Conservation (phyloP, 2,888 invertebrate genomes). For the Drosophila acutilabella region DNA sequence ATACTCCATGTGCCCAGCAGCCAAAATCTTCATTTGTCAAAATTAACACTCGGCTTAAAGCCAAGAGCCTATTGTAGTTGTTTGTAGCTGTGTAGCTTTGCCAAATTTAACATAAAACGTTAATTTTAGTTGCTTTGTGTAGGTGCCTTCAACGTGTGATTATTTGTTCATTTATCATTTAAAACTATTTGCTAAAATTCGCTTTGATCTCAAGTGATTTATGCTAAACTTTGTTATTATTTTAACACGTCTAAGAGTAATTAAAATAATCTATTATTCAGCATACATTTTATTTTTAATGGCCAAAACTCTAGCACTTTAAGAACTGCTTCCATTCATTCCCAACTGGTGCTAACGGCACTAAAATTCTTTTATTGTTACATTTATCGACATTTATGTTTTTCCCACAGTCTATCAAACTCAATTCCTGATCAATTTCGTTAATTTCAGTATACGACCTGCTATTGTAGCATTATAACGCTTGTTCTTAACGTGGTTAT, state of each 20-base stretch:
- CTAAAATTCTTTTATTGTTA: not conserved
- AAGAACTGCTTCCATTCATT: no score
- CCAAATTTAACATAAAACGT: not conserved
- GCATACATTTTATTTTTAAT: no score
- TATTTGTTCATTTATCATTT: conserved; percentile 22
- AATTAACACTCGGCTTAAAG: conserved; percentile 69
- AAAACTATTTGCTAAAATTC: not conserved
- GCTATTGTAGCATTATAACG: conserved; percentile 34
- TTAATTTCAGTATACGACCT: conserved; percentile 28
- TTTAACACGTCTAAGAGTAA: not conserved
- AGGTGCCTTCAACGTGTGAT: conserved; percentile 48
- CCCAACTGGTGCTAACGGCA: not conserved
- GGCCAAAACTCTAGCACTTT: no score
- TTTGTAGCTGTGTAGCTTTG: conserved; percentile 3
- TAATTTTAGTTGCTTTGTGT: conserved; percentile 22
- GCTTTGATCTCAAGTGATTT: not conserved
- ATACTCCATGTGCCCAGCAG: conserved; percentile 62
- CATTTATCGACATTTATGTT: not conserved
- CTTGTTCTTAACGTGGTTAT: conserved; percentile 32
- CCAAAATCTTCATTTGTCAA: conserved; percentile 78
- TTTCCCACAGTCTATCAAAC: conserved; percentile 48
- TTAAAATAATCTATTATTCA: no score
- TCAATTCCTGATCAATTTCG: conserved; percentile 2
- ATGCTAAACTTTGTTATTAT: not conserved
- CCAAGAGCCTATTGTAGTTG: conserved; percentile 31